Percentiles rank a stretch among this genome's conserved stretches.
Conservation (phyloP, 2,113 vertebrate genomes). For the Lepisosteus osseus region DNA sequence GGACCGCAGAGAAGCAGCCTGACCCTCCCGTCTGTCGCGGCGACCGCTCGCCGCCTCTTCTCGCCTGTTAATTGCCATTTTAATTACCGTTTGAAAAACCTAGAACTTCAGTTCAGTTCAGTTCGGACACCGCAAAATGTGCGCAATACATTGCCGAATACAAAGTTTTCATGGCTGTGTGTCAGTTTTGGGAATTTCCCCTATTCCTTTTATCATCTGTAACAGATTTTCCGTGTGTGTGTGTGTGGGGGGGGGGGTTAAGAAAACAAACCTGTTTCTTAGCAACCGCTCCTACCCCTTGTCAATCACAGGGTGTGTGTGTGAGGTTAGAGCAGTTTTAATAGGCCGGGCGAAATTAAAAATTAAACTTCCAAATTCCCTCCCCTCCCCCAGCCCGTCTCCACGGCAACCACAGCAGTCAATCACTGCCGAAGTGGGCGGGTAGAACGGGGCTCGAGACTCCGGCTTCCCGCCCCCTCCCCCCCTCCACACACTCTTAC, state of each 20-base stretch:
- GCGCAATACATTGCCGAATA: too few relatives aligned
- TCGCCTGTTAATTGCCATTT: too few relatives aligned
- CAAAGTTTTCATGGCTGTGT: too few relatives aligned
- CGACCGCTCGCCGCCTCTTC: too few relatives aligned
- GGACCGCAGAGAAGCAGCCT: too few relatives aligned
- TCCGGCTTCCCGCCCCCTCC: neutral
- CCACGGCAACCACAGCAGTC: neutral
- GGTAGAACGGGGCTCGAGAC: slow-evolving; percentile 2
- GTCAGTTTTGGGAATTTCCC: neutral
- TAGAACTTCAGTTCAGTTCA: too few relatives aligned
- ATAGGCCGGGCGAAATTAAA: neutral
- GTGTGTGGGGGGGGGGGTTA: slow-evolving; percentile 5
- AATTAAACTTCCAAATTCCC: slow-evolving; percentile 24
- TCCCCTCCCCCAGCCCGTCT: slow-evolving; percentile 21
- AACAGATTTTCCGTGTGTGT: neutral
- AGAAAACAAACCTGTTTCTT: slow-evolving; percentile 21
- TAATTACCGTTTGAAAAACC: too few relatives aligned
- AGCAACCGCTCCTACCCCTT: slow-evolving; percentile 21
- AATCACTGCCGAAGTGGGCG: neutral
- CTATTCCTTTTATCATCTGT: slow-evolving; percentile 1
- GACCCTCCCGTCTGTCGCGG: too few relatives aligned
- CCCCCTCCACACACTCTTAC: slow-evolving; percentile 49
- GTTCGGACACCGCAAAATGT: too few relatives aligned
- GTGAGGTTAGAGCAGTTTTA: neutral
- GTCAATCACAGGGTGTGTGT: slow-evolving; percentile 10